phyloP scores from a whole-genome alignment of 2,888 invertebrate genomes.

The Thymelicus acteon region DNA sequence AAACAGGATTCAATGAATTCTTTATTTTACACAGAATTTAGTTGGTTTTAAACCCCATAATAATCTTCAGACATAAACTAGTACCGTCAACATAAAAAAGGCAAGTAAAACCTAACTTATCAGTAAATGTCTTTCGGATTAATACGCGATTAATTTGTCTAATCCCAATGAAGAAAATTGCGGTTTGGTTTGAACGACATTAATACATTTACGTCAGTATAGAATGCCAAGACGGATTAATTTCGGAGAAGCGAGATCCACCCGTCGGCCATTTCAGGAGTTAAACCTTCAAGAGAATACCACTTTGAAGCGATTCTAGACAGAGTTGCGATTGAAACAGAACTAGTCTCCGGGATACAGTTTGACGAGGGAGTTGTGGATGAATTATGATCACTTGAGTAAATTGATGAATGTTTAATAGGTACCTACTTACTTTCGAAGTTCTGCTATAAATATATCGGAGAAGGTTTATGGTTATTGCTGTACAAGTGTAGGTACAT shows the following conservation, averaged over 20 bases:
- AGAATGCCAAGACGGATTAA: constrained; percentile 75
- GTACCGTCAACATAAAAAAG: too few relatives aligned
- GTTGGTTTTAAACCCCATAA: too few relatives aligned
- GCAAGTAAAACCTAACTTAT: too few relatives aligned
- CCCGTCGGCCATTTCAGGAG: constrained; percentile 68
- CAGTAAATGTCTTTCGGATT: neutral
- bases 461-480: too few relatives aligned
- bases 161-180: constrained; percentile 27
- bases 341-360: constrained; percentile 65
- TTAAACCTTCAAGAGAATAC: constrained; percentile 69
- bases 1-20: too few relatives aligned
- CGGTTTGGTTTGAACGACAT: constrained; percentile 48
- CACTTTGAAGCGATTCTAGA: constrained; percentile 65
- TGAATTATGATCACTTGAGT: constrained; percentile 59
- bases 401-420: constrained; percentile 46
- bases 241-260: constrained; percentile 74
- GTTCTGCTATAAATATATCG: constrained; percentile 8
- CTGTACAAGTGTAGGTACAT: too few relatives aligned
- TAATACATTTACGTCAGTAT: constrained; percentile 58
- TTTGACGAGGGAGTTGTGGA: constrained; percentile 73
- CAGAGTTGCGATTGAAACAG: constrained; percentile 73
- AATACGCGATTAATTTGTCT: neutral
- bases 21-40: too few relatives aligned
- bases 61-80: too few relatives aligned
- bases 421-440: neutral